phyloP scores from a whole-genome alignment of 2,797 vertebrate species.

The Phataginus tetradactyla region DNA sequence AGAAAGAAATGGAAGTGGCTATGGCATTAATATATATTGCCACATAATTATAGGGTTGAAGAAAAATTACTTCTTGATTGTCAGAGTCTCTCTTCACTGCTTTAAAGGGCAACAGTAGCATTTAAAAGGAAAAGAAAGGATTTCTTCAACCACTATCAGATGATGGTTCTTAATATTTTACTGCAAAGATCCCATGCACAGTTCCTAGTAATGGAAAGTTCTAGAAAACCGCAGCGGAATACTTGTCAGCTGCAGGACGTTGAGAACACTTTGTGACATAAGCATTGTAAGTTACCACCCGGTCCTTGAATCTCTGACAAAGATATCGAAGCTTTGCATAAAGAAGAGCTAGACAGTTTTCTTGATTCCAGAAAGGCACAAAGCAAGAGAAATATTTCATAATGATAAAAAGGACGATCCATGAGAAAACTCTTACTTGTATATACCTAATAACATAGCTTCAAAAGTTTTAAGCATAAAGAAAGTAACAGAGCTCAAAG shows the following conservation, averaged over 20 bases:
- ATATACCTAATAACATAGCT: background rate
- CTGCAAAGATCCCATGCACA: background rate
- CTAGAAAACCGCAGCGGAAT: slow-evolving; percentile 31
- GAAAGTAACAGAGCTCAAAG: background rate
- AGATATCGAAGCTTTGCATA: background rate
- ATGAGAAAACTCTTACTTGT: background rate
- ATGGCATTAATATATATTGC: background rate
- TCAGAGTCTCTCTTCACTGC: background rate
- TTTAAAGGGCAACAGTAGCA: background rate
- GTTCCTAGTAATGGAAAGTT: background rate
- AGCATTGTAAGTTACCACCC: slow-evolving; percentile 2
- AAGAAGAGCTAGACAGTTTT: background rate
- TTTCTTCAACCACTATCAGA: background rate
- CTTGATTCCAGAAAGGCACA: background rate
- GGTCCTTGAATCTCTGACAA: slow-evolving; percentile 19
- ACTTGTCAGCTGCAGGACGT: slow-evolving; percentile 13
- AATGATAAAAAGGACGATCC: background rate
- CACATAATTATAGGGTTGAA: background rate
- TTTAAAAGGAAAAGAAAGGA: background rate
- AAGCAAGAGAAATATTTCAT: background rate
- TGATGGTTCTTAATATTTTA: background rate
- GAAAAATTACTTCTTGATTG: background rate
- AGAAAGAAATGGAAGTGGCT: background rate
- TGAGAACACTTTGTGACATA: slow-evolving; percentile 27
- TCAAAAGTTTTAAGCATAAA: background rate